phyloP scores from a whole-genome alignment of 2,797 vertebrate genomes.

The Novumbra hubbsi region DNA sequence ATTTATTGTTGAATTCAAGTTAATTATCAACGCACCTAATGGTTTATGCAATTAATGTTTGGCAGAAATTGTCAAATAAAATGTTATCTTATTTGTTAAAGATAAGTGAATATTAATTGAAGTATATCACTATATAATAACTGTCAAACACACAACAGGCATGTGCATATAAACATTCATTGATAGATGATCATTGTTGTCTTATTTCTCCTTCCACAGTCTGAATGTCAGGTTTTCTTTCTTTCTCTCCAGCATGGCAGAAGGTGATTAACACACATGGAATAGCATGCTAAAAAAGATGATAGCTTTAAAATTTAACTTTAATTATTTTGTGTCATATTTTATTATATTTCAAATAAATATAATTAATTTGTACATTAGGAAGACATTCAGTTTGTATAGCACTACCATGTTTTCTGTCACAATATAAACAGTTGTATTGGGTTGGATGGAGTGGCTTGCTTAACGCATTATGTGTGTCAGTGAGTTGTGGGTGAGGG shows the following conservation, averaged over 20 bases:
- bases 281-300: slow-evolving; percentile 88
- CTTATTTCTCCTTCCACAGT: slow-evolving; percentile 45
- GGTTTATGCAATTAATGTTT: slow-evolving; percentile 72
- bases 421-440: slow-evolving; percentile 79
- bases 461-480: slow-evolving; percentile 95
- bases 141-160: slow-evolving; percentile 50
- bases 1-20: too few relatives aligned
- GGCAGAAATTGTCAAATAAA: slow-evolving; percentile 75
- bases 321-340: slow-evolving; percentile 79
- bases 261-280: slow-evolving; percentile 84
- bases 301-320: slow-evolving; percentile 78
- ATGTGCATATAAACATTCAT: slow-evolving; percentile 61
- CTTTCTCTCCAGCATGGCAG: slow-evolving; percentile 87
- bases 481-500: slow-evolving; percentile 95
- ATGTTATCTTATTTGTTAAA: slow-evolving; percentile 42
- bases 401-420: slow-evolving; percentile 86
- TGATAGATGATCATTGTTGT: slow-evolving; percentile 43
- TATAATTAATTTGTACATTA: slow-evolving; percentile 84
- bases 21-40: too few relatives aligned
- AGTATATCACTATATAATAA: slow-evolving; percentile 34
- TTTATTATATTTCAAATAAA: slow-evolving; percentile 65
- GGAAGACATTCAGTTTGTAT: slow-evolving; percentile 86
- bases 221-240: slow-evolving; percentile 53
- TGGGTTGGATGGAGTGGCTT: slow-evolving; percentile 92
- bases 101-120: slow-evolving; percentile 39